Percentiles rank a stretch among this genome's conserved stretches.
Conservation (phyloP, 2,888 invertebrate species). For the Ethmia dodecea region DNA sequence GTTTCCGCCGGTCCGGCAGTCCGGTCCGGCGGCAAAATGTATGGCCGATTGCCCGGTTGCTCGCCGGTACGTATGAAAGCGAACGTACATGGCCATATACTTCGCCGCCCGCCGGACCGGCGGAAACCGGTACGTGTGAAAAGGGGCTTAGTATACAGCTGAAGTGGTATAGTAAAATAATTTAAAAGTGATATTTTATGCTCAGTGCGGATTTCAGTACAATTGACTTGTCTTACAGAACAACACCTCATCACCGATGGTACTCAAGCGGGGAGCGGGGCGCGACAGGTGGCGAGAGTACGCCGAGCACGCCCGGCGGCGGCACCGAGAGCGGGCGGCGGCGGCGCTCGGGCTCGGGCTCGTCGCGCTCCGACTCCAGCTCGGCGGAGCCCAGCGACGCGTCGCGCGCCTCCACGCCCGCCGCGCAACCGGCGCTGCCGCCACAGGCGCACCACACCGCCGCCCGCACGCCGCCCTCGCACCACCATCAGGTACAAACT, state of each 20-base stretch:
- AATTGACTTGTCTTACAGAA: constrained; percentile 3
- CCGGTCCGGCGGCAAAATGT: no score
- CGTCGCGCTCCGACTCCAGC: constrained; percentile 71
- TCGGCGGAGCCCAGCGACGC: constrained; percentile 79
- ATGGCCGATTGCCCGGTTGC: no score
- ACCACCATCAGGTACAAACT: constrained; percentile 22
- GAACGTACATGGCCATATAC: no score
- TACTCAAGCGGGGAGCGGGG: constrained; percentile 53
- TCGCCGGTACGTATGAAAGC: no score
- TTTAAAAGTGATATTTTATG: no score
- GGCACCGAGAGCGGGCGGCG: constrained; percentile 62
- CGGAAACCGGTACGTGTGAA: no score
- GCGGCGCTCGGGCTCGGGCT: constrained; percentile 73
- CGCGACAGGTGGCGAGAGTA: constrained; percentile 44
- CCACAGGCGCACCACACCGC: constrained; percentile 44
- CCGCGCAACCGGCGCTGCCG: constrained; percentile 54
- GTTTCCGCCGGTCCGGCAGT: no score
- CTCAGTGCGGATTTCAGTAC: no score
- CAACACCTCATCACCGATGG: constrained; percentile 38
- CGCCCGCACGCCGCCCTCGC: constrained; percentile 33
- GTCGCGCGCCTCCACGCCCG: constrained; percentile 78
- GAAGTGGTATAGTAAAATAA: no score
- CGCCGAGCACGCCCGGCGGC: constrained; percentile 67
- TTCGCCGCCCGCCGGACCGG: no score
- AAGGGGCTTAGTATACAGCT: no score